Evolutionary conservation across 53 echinoderm and acorn worm species (phyloP).

Genomic region (Crossaster papposus): DNA sequence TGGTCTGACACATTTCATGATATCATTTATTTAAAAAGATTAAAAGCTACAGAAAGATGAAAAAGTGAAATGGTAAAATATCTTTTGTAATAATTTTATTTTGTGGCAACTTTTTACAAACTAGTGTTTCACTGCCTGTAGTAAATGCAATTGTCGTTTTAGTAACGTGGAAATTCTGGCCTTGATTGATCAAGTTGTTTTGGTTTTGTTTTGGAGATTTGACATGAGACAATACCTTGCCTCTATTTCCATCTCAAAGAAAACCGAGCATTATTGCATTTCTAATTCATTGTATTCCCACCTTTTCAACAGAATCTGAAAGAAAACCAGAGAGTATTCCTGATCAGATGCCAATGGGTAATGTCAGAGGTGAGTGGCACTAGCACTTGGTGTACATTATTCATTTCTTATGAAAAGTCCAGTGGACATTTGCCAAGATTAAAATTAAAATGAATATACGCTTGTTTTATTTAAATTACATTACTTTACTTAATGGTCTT

Average conservation of each 20-base stretch:
- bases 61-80: not conserved
- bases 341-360: conserved; percentile 17
- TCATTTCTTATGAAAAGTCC: no score
- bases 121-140: conserved; percentile 19
- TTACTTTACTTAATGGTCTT: not conserved
- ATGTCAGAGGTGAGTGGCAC: conserved; percentile 18
- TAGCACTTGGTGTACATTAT: not conserved
- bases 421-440: not conserved
- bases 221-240: conserved; percentile 35
- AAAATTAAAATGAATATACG: not conserved
- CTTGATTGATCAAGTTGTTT: conserved; percentile 1
- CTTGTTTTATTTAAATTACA: not conserved
- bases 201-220: conserved; percentile 47
- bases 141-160: conserved; percentile 4
- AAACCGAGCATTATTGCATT: conserved; percentile 50
- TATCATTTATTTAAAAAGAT: not conserved
- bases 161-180: not conserved
- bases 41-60: no score
- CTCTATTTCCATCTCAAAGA: conserved; percentile 46
- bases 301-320: conserved; percentile 42
- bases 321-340: conserved; percentile 42
- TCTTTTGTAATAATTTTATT: not conserved
- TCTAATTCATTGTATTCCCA: conserved; percentile 55
- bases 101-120: not conserved
- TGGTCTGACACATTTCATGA: no score